Evolutionary conservation across 2,888 invertebrate genomes (phyloP).

Genomic region (Clepsis dumicolana): DNA sequence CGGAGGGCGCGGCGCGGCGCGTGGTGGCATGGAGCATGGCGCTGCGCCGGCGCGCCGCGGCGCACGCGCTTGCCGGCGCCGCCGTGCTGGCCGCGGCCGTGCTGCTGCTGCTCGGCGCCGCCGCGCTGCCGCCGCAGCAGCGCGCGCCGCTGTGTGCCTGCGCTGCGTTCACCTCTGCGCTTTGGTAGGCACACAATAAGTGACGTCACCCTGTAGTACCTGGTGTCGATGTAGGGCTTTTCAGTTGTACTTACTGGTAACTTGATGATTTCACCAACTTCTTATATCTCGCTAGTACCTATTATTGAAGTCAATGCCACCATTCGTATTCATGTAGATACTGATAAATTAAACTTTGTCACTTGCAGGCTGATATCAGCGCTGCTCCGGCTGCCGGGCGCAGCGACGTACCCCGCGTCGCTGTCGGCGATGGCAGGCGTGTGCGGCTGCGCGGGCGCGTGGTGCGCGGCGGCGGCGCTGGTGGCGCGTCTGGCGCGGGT

Average conservation of each 20-base stretch:
- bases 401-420: conserved; percentile 51
- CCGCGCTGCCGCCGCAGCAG: conserved; percentile 58
- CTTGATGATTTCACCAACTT: not conserved
- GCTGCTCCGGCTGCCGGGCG: conserved; percentile 61
- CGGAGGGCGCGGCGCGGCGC: conserved; percentile 46
- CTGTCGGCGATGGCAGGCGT: conserved; percentile 50
- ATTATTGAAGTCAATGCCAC: too few species aligned
- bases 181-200: conserved; percentile 59
- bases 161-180: conserved; percentile 64
- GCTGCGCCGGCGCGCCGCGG: conserved; percentile 63
- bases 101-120: conserved; percentile 61
- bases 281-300: too few species aligned
- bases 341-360: too few species aligned
- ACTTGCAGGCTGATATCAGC: conserved; percentile 66
- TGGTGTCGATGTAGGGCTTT: not conserved
- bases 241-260: not conserved
- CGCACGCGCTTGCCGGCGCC: conserved; percentile 58
- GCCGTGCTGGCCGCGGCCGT: conserved; percentile 57
- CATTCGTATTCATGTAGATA: too few species aligned
- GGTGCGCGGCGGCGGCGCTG: conserved; percentile 58
- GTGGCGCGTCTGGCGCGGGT: conserved; percentile 57
- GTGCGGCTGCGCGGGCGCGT: conserved; percentile 52
- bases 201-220: too few species aligned
- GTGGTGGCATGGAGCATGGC: conserved; percentile 57
- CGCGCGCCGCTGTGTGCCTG: conserved; percentile 68